A percentile compares a stretch with the other conserved stretches of the same genome.
phyloP scores from a whole-genome alignment of 2,888 invertebrate species.

The Esperia sulphurella region DNA sequence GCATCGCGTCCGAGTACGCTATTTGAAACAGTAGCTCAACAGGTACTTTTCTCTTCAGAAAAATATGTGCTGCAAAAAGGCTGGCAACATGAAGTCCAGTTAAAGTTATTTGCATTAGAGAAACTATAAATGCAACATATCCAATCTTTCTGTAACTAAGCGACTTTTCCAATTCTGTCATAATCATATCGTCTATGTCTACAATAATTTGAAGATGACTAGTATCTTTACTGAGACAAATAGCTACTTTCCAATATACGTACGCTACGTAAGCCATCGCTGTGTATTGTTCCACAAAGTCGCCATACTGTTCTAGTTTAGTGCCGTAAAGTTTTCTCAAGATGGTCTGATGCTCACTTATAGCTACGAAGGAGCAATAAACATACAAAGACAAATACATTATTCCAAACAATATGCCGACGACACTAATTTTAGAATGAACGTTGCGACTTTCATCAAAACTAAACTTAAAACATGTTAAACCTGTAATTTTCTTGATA shows the following conservation, averaged over 20 bases:
- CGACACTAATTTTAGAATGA: constrained; percentile 23
- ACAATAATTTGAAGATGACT: not conserved
- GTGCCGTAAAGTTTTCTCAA: constrained; percentile 23
- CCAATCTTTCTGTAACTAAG: not conserved
- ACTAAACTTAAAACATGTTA: not conserved
- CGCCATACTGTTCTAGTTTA: not conserved
- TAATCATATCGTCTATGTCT: not conserved
- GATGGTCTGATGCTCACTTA: constrained; percentile 42
- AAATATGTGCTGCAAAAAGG: not conserved
- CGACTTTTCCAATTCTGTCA: not conserved
- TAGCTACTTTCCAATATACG: not conserved
- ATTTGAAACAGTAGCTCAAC: not conserved
- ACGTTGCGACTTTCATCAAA: constrained; percentile 7
- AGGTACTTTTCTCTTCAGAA: not conserved
- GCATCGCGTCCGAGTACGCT: not conserved
- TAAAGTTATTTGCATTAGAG: not conserved
- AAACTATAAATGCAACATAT: not conserved
- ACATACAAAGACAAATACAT: constrained; percentile 36
- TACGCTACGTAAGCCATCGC: not conserved
- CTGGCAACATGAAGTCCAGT: not conserved
- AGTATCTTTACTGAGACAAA: not conserved
- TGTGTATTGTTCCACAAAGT: not conserved
- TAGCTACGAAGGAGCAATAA: constrained; percentile 38
- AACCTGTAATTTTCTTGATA: not conserved
- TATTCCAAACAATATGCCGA: constrained; percentile 31